Percentiles rank a stretch among this genome's conserved stretches.
Conservation (phyloP, 2,797 vertebrate species). For the Rachycentron canadum region DNA sequence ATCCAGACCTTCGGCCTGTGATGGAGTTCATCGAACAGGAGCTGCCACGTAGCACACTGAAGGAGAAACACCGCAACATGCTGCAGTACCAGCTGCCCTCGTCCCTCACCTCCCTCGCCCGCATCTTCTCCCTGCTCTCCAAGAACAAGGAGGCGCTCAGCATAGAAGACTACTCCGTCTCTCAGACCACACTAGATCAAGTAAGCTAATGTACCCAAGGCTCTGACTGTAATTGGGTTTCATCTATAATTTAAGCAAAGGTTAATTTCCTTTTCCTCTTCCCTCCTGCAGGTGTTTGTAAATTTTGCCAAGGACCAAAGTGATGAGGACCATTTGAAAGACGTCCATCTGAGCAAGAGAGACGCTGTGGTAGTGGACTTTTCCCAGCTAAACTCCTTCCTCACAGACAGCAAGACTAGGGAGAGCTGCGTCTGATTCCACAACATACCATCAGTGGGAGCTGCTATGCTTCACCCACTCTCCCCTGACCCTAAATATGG, state of each 20-base stretch:
- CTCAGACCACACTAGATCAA: slow-evolving; percentile 99
- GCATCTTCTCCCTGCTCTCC: slow-evolving; percentile 95
- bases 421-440: slow-evolving; percentile 94
- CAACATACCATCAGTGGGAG: slow-evolving; percentile 48
- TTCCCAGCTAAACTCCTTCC: slow-evolving; percentile 90
- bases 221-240: not conserved
- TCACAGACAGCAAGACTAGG: slow-evolving; percentile 90
- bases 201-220: slow-evolving; percentile 74
- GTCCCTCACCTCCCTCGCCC: slow-evolving; percentile 93
- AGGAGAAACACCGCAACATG: slow-evolving; percentile 98
- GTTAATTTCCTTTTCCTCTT: slow-evolving; percentile 20
- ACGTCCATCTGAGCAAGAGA: slow-evolving; percentile 93
- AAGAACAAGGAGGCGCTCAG: slow-evolving; percentile 94
- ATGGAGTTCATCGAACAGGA: slow-evolving; percentile 93
- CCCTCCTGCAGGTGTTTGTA: slow-evolving; percentile 92
- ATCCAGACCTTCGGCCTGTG: slow-evolving; percentile 91
- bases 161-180: slow-evolving; percentile 99
- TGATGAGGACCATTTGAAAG: slow-evolving; percentile 97
- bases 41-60: slow-evolving; percentile 93
- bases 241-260: not conserved
- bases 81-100: slow-evolving; percentile 96
- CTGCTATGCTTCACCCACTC: slow-evolving; percentile 27
- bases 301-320: slow-evolving; percentile 99
- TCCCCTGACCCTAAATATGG: slow-evolving; percentile 40
- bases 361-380: slow-evolving; percentile 93